Conservation (phyloP, 2,888 invertebrate species). For the Euzophera pinguis region DNA sequence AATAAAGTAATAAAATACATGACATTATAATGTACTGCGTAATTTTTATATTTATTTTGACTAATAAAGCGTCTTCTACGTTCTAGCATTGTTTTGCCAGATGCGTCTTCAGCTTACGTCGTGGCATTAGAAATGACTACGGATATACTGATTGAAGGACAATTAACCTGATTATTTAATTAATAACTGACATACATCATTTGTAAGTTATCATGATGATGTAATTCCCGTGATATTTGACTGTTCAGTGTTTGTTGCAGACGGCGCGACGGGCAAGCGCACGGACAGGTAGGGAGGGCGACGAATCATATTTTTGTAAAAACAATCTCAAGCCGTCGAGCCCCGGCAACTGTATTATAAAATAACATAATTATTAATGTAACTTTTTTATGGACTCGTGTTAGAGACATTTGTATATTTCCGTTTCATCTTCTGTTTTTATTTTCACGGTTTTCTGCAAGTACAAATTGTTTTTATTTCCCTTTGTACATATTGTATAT, state of each 20-base stretch:
- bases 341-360: constrained; percentile 51
- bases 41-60: too few species aligned
- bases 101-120: too few species aligned
- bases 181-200: too few species aligned
- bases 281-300: constrained; percentile 62
- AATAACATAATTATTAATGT: constrained; percentile 36
- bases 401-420: constrained; percentile 59
- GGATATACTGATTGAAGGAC: too few species aligned
- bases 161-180: too few species aligned
- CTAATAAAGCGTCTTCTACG: too few species aligned
- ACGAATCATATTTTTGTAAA: constrained; percentile 57
- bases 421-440: constrained; percentile 54
- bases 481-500: constrained; percentile 79
- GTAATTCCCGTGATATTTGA: too few species aligned
- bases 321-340: constrained; percentile 45
- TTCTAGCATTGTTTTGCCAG: too few species aligned
- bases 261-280: constrained; percentile 70
- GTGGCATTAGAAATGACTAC: too few species aligned
- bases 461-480: constrained; percentile 81
- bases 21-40: too few species aligned
- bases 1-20: too few species aligned
- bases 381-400: constrained; percentile 46
- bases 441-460: constrained; percentile 76
- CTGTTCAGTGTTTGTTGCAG: constrained; percentile 41
- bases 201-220: too few species aligned